These are phyloP conservation scores for Lasioglossum leucozonium DNA, from an alignment of 2,888 invertebrate species.

Conservation along the genomic window DNA sequence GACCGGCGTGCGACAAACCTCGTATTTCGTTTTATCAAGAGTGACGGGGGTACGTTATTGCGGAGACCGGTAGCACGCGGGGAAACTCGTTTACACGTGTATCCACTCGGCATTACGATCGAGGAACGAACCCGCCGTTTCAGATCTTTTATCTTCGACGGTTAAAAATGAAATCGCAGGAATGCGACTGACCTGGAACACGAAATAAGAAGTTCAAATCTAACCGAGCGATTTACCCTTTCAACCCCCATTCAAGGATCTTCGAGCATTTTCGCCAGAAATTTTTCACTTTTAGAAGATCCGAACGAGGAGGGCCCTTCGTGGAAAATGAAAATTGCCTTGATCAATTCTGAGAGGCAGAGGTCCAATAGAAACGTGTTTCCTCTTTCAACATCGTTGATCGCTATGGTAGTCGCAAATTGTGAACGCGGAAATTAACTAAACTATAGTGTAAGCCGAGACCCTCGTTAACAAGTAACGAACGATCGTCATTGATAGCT, in stretches of 20 bases:
- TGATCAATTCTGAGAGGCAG: not conserved
- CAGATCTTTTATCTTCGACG: not conserved
- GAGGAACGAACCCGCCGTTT: not conserved
- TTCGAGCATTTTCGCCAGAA: no score
- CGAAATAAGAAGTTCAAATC: not conserved
- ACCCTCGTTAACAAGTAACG: no score
- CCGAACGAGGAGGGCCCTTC: no score
- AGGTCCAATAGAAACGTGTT: no score
- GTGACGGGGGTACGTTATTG: not conserved
- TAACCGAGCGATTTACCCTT: no score
- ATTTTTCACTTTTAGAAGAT: no score
- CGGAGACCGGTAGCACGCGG: not conserved
- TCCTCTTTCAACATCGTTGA: no score
- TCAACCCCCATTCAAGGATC: no score
- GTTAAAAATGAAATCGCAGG: not conserved
- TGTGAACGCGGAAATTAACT: no score
- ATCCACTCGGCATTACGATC: not conserved
- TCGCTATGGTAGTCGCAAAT: no score
- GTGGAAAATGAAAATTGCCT: no score
- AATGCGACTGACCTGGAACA: not conserved
- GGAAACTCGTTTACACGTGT: conserved; percentile 5
- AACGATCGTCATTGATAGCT: no score
- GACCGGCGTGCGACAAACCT: not conserved
- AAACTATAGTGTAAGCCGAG: not conserved
- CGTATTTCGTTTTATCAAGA: conserved; percentile 7